phyloP scores from a whole-genome alignment of 2,888 invertebrate species.

The Andricus quercusramuli region DNA sequence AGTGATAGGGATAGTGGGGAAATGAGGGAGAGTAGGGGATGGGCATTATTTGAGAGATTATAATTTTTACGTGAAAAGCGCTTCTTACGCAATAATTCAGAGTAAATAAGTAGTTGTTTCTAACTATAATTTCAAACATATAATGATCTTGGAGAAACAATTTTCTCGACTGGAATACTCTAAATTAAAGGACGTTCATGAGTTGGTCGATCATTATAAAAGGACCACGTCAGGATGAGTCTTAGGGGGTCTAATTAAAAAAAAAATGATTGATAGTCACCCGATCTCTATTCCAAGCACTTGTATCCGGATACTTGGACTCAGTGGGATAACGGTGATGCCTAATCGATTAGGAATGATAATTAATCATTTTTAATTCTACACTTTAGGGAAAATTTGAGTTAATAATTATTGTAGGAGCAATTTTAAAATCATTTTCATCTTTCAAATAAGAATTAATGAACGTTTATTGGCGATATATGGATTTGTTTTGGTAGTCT shows the following conservation, averaged over 20 bases:
- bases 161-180: constrained; percentile 22
- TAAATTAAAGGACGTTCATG: constrained; percentile 6
- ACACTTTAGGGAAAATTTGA: neutral
- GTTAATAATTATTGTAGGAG: neutral
- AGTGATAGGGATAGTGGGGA: too few relatives aligned
- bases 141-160: neutral
- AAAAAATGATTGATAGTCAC: constrained; percentile 31
- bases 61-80: too few relatives aligned
- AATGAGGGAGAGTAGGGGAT: too few relatives aligned
- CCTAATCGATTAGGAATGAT: neutral
- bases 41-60: too few relatives aligned
- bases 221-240: constrained; percentile 5
- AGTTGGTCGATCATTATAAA: neutral
- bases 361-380: neutral
- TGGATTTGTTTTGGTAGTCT: too few relatives aligned
- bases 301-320: constrained; percentile 3
- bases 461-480: too few relatives aligned
- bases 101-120: neutral
- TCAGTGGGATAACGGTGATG: constrained; percentile 1
- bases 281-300: constrained; percentile 29
- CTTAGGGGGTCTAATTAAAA: constrained; percentile 34
- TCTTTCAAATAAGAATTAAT: too few relatives aligned
- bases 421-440: too few relatives aligned
- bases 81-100: too few relatives aligned
- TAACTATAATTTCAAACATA: too few relatives aligned